Conservation (phyloP, 2,888 invertebrate species). For the Metellina segmentata region DNA sequence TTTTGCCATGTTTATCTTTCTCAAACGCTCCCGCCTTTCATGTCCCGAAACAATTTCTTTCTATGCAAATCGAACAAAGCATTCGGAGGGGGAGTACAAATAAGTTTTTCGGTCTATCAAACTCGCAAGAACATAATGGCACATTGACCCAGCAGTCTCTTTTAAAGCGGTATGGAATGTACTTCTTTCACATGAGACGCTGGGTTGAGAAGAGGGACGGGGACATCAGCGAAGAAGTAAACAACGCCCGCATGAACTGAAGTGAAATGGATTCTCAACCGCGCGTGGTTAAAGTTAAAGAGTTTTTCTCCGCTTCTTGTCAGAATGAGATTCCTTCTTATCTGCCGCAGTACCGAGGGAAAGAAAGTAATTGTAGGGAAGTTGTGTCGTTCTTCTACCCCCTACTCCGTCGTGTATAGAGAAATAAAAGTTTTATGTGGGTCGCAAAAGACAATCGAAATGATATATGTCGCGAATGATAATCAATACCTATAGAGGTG, state of each 20-base stretch:
- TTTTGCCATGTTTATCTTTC: constrained; percentile 26
- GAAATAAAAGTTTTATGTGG: background rate
- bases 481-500: background rate
- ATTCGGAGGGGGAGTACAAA: constrained; percentile 31
- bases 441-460: background rate
- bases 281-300: constrained; percentile 34
- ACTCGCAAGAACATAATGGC: constrained; percentile 25
- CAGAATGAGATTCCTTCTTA: constrained; percentile 24
- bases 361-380: background rate
- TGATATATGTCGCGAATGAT: background rate
- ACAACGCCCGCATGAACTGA: constrained; percentile 33
- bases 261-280: constrained; percentile 48
- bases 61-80: constrained; percentile 58
- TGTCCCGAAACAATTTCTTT: constrained; percentile 19
- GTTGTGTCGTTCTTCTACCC: background rate
- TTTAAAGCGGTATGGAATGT: constrained; percentile 9
- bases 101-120: constrained; percentile 61
- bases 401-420: background rate
- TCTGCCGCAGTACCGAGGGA: background rate
- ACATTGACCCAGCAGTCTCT: constrained; percentile 32
- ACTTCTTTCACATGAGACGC: background rate
- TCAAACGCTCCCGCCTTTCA: background rate
- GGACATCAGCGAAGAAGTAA: constrained; percentile 11
- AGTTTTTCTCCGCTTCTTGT: constrained; percentile 23
- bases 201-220: constrained; percentile 3